phyloP scores from a whole-genome alignment of 1,140 invertebrate genomes.

The Cydia fagiglandana region DNA sequence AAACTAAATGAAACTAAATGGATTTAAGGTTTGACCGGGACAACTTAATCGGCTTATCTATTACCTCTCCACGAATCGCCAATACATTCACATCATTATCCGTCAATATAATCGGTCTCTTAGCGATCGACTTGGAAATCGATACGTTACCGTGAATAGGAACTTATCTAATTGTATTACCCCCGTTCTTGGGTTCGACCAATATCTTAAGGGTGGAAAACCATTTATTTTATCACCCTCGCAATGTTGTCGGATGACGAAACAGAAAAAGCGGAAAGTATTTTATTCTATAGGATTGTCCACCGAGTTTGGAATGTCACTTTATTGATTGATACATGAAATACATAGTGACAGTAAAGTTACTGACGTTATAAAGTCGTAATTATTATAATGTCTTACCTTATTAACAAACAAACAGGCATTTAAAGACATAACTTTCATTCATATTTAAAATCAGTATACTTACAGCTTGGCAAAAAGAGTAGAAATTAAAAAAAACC shows the following conservation, averaged over 20 bases:
- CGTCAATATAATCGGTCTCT: slow-evolving; percentile 1
- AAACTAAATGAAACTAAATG: background rate
- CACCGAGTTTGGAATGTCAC: too few relatives aligned
- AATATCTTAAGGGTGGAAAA: slow-evolving; percentile 5
- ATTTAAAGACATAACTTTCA: too few relatives aligned
- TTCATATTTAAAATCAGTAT: too few relatives aligned
- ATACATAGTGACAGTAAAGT: too few relatives aligned
- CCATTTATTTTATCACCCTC: slow-evolving; percentile 12
- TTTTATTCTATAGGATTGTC: too few relatives aligned
- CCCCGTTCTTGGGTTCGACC: background rate
- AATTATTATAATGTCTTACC: too few relatives aligned
- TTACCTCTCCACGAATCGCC: background rate
- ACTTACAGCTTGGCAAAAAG: too few relatives aligned
- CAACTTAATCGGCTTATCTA: slow-evolving; percentile 7
- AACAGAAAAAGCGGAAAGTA: slow-evolving; percentile 39
- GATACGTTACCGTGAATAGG: background rate
- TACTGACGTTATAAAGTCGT: too few relatives aligned
- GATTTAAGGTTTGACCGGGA: background rate
- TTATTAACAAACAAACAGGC: too few relatives aligned
- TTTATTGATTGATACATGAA: too few relatives aligned
- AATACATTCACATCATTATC: background rate
- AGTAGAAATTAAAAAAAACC: too few relatives aligned
- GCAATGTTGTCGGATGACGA: background rate
- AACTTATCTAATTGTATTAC: slow-evolving; percentile 21
- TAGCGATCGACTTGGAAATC: background rate